phyloP scores from a whole-genome alignment of 2,113 vertebrate species.

The Notothenia coriiceps region DNA sequence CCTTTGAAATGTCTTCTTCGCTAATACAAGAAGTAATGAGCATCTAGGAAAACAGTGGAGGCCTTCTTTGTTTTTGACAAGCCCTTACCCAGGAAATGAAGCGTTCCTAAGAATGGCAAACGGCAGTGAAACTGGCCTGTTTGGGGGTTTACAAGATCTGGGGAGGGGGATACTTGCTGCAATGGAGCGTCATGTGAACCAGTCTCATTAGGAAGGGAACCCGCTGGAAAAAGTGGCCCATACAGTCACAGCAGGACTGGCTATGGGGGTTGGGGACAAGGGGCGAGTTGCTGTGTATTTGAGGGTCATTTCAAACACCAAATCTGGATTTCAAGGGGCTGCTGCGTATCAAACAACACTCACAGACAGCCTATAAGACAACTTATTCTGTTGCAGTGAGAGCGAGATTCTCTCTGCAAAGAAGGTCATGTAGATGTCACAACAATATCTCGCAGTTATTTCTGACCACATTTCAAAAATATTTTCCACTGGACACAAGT shows the following conservation, averaged over 20 bases:
- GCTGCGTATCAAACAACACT: slow-evolving; percentile 50
- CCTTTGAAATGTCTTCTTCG: slow-evolving; percentile 10
- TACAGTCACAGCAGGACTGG: slow-evolving; percentile 11
- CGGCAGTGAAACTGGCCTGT: slow-evolving; percentile 28
- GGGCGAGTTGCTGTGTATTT: slow-evolving; percentile 60
- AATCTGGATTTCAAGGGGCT: slow-evolving; percentile 43
- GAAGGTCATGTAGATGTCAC: slow-evolving; percentile 13
- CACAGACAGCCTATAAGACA: neutral
- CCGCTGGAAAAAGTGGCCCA: slow-evolving; percentile 60
- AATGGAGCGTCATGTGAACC: slow-evolving; percentile 51
- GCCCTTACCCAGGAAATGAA: slow-evolving; percentile 53
- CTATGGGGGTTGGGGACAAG: slow-evolving; percentile 53
- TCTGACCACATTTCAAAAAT: slow-evolving; percentile 22
- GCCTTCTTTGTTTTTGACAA: slow-evolving; percentile 50
- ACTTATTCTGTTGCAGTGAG: slow-evolving; percentile 12
- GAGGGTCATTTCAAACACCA: slow-evolving; percentile 61
- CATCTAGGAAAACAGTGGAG: slow-evolving; percentile 36
- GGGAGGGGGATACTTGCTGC: slow-evolving; percentile 20
- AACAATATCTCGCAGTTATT: slow-evolving; percentile 21
- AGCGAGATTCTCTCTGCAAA: slow-evolving; percentile 4
- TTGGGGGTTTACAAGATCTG: slow-evolving; percentile 50
- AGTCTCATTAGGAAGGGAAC: slow-evolving; percentile 60
- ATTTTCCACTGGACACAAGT: slow-evolving; percentile 13
- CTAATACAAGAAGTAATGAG: neutral
- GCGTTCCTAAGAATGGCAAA: slow-evolving; percentile 35